Percentiles rank a stretch among this genome's conserved stretches.
phyloP scores from a whole-genome alignment of 2,113 vertebrate genomes.

The Myrmophylax atrothorax region DNA sequence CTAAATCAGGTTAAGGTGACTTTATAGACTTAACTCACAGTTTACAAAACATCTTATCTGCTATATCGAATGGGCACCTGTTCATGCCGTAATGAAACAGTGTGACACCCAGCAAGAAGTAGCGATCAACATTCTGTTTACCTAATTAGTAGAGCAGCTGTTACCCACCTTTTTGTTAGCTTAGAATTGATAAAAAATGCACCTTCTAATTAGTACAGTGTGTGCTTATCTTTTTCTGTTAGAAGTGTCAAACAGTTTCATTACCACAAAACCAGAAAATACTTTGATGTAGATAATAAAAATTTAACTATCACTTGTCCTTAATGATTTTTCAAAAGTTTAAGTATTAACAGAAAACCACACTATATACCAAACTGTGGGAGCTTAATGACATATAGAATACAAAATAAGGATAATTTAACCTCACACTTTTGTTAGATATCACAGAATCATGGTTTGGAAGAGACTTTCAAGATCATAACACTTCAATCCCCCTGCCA shows the following conservation, averaged over 20 bases:
- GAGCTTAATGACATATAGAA: not conserved
- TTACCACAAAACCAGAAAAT: not conserved
- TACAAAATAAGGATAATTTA: not conserved
- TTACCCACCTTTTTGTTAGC: constrained; percentile 36
- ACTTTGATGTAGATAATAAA: constrained; percentile 1
- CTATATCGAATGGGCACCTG: constrained; percentile 19
- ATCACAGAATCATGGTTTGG: not conserved
- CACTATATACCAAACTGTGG: not conserved
- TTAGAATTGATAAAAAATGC: constrained; percentile 27
- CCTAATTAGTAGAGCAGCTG: constrained; percentile 60
- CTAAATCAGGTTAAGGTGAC: not conserved
- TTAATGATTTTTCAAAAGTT: not conserved
- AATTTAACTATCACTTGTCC: constrained; percentile 11
- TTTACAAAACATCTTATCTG: not conserved
- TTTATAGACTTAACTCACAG: not conserved
- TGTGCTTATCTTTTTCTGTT: constrained; percentile 2
- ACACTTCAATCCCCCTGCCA: not conserved
- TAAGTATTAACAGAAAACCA: not conserved
- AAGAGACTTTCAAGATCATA: not conserved
- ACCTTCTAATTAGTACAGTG: constrained; percentile 48
- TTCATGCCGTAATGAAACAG: not conserved
- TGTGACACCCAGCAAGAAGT: not conserved
- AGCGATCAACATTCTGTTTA: constrained; percentile 39
- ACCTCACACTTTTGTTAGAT: not conserved
- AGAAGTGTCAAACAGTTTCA: constrained; percentile 47